These are phyloP conservation scores for Cotesia chilonis DNA, from an alignment of 1,140 invertebrate species.

Conservation along the genomic window DNA sequence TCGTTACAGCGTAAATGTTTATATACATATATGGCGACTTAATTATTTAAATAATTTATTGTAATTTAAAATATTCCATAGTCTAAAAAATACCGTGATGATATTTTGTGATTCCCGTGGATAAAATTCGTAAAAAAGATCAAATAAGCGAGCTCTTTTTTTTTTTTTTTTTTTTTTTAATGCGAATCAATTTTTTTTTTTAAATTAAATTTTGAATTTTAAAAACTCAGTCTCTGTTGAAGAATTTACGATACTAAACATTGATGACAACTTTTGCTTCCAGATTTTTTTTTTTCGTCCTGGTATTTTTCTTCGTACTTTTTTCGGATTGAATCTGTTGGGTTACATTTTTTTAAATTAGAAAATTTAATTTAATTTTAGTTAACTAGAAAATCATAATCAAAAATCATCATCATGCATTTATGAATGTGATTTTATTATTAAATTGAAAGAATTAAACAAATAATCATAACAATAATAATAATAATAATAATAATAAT, in stretches of 20 bases:
- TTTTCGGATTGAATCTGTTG: constrained; percentile 59
- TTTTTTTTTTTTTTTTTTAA: constrained; percentile 1
- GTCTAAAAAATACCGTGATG: too few species aligned
- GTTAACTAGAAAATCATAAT: too few species aligned
- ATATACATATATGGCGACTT: too few species aligned
- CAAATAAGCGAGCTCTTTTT: too few species aligned
- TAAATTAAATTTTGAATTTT: constrained; percentile 2
- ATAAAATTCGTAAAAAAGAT: too few species aligned
- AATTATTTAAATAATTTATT: too few species aligned
- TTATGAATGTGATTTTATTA: neutral
- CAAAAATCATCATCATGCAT: too few species aligned
- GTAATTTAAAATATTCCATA: too few species aligned
- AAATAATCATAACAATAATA: constrained; percentile 15
- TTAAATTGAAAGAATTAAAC: neutral
- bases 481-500: constrained; percentile 12
- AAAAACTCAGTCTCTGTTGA: constrained; percentile 30
- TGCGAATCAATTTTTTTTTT: neutral
- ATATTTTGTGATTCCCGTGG: too few species aligned
- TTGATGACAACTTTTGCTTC: constrained; percentile 54
- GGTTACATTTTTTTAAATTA: neutral
- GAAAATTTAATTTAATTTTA: too few species aligned
- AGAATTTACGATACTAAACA: constrained; percentile 58
- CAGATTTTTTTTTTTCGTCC: constrained; percentile 53
- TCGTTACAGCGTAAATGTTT: too few species aligned
- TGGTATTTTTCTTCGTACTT: constrained; percentile 64